These are phyloP conservation scores for Anabacerthia variegaticeps DNA, from an alignment of 2,797 vertebrate genomes.

Conservation along the genomic window DNA sequence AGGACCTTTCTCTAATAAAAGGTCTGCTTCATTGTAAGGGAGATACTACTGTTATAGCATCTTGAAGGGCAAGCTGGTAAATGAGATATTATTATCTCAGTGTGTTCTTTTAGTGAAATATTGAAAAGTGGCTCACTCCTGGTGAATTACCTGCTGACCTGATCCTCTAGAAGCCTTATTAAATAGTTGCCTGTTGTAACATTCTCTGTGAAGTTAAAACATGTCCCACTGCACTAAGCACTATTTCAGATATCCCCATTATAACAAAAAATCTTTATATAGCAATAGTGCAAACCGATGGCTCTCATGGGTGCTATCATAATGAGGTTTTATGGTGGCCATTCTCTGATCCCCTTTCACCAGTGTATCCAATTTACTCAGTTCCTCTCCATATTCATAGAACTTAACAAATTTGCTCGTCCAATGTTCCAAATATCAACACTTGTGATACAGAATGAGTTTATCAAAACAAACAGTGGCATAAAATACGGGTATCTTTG, in stretches of 20 bases:
- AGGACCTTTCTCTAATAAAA: conserved; percentile 26
- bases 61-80: conserved; percentile 43
- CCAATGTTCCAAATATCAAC: not conserved
- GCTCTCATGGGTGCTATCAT: not conserved
- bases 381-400: not conserved
- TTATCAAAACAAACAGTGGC: not conserved
- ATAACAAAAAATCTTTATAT: conserved; percentile 45
- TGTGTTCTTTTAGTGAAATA: conserved; percentile 53
- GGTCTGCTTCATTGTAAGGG: conserved; percentile 33
- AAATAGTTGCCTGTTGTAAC: conserved; percentile 52
- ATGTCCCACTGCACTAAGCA: conserved; percentile 1
- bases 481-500: not conserved
- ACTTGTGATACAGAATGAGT: not conserved
- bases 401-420: not conserved
- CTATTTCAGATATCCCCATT: conserved; percentile 29
- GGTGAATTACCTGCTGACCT: conserved; percentile 54
- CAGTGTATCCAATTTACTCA: not conserved
- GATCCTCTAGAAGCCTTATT: conserved; percentile 47
- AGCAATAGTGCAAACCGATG: conserved; percentile 17
- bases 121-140: conserved; percentile 54
- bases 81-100: conserved; percentile 50
- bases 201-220: conserved; percentile 41
- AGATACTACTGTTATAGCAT: not conserved
- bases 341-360: conserved; percentile 5
- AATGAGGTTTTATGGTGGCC: conserved; percentile 41